Conservation (phyloP, 2,797 vertebrate genomes). For the Brachyalestes nurse region DNA sequence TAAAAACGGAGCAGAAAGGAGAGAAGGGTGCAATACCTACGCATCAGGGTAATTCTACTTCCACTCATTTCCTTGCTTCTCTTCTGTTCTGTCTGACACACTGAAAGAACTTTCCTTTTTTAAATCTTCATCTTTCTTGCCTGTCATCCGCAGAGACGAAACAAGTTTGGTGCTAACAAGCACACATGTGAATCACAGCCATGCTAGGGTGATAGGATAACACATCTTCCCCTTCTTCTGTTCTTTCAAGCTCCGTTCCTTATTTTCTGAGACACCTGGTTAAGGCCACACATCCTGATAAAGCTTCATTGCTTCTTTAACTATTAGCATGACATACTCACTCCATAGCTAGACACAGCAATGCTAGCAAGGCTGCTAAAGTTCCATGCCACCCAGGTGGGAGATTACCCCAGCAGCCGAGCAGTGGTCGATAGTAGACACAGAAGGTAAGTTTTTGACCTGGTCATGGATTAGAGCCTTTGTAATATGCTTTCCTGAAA, state of each 20-base stretch:
- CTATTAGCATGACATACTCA: conserved; percentile 9
- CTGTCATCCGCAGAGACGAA: conserved; percentile 24
- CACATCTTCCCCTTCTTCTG: conserved; percentile 33
- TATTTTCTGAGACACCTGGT: conserved; percentile 21
- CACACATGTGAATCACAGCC: conserved; percentile 24
- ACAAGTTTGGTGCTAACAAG: conserved; percentile 40
- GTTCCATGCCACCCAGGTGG: conserved; percentile 28
- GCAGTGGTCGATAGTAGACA: conserved; percentile 36
- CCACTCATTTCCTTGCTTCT: not conserved
- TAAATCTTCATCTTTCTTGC: conserved; percentile 3
- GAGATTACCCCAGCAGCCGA: conserved; percentile 31
- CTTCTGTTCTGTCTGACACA: not conserved
- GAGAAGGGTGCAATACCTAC: not conserved
- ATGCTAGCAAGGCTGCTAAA: conserved; percentile 31
- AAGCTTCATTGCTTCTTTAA: conserved; percentile 19
- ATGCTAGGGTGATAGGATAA: conserved; percentile 33
- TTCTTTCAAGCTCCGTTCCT: conserved; percentile 39
- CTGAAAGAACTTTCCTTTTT: not conserved
- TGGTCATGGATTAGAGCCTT: conserved; percentile 42
- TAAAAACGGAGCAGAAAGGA: conserved; percentile 1
- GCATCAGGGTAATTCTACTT: not conserved
- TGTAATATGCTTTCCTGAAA: conserved; percentile 48
- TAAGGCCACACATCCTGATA: conserved; percentile 25
- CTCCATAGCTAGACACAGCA: conserved; percentile 6
- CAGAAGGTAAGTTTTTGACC: conserved; percentile 47